phyloP scores from a whole-genome alignment of 2,888 invertebrate species.

The Deilephila porcellus region DNA sequence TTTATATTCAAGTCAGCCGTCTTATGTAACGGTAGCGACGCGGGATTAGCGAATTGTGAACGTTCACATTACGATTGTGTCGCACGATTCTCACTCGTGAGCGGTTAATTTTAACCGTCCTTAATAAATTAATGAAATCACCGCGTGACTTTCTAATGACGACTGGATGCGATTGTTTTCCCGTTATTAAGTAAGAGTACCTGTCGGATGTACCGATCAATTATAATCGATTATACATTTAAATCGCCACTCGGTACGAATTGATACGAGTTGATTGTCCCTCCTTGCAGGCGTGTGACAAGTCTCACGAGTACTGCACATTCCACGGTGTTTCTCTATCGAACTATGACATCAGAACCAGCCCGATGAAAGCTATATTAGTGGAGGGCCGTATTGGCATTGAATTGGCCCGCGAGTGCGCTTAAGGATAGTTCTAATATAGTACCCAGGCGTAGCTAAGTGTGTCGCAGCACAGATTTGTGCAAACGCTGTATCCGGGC shows the following conservation, averaged over 20 bases:
- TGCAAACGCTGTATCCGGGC: constrained; percentile 15
- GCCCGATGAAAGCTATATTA: not conserved
- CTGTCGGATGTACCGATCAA: constrained; percentile 29
- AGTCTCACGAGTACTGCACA: not conserved
- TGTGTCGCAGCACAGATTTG: not conserved
- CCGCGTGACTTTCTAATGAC: constrained; percentile 70
- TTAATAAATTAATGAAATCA: constrained; percentile 74
- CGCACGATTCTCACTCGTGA: constrained; percentile 71
- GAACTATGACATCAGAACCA: constrained; percentile 9
- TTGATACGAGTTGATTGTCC: constrained; percentile 17
- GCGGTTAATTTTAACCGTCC: constrained; percentile 70
- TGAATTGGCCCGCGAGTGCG: not conserved
- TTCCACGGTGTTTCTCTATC: constrained; percentile 19
- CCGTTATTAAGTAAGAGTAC: constrained; percentile 55
- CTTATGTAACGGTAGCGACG: constrained; percentile 84
- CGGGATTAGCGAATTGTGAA: constrained; percentile 83
- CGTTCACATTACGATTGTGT: constrained; percentile 77
- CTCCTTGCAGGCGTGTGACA: not conserved
- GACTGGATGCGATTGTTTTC: constrained; percentile 60
- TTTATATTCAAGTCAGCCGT: constrained; percentile 84
- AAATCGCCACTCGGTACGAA: constrained; percentile 19
- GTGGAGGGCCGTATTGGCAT: not conserved
- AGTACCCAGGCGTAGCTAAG: not conserved
- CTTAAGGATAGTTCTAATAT: not conserved
- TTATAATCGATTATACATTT: constrained; percentile 29